phyloP scores from a whole-genome alignment of 1,140 invertebrate species.

The Globodera ellingtonae region DNA sequence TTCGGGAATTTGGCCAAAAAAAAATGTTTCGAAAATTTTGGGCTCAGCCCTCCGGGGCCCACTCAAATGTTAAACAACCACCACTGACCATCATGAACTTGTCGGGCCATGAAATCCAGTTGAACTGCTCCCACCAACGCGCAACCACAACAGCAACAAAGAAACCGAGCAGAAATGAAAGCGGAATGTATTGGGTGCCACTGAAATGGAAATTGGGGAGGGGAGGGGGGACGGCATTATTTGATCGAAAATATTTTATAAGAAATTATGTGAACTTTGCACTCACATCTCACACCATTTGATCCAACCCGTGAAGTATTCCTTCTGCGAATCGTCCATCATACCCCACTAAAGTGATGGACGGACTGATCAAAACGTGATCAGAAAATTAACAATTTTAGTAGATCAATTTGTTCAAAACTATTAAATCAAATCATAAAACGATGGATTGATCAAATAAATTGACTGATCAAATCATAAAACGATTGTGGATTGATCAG shows the following conservation, averaged over 20 bases:
- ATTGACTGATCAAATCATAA: too few species aligned
- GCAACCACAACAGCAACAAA: slow-evolving; percentile 65
- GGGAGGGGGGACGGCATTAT: slow-evolving; percentile 26
- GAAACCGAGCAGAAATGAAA: slow-evolving; percentile 65
- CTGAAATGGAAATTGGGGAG: neutral
- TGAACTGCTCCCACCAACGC: slow-evolving; percentile 65
- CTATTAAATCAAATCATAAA: neutral
- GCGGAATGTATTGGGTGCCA: slow-evolving; percentile 64
- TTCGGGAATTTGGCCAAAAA: neutral
- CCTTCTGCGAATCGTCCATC: slow-evolving; percentile 64
- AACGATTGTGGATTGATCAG: too few species aligned
- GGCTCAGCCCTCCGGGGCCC: neutral
- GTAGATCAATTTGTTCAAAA: slow-evolving; percentile 5
- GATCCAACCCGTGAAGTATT: slow-evolving; percentile 66
- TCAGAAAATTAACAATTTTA: neutral
- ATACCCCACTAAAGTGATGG: slow-evolving; percentile 58
- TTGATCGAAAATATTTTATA: slow-evolving; percentile 6
- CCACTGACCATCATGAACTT: slow-evolving; percentile 63
- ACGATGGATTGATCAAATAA: too few species aligned
- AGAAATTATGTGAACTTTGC: neutral
- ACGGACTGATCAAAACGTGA: too few species aligned
- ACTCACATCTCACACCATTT: slow-evolving; percentile 55
- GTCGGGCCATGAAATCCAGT: slow-evolving; percentile 64
- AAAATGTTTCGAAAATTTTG: neutral
- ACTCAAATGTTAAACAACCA: neutral